A percentile compares a stretch with the other conserved stretches of the same genome.
Conservation (phyloP, 2,888 invertebrate genomes). For the Euclidia mi region DNA sequence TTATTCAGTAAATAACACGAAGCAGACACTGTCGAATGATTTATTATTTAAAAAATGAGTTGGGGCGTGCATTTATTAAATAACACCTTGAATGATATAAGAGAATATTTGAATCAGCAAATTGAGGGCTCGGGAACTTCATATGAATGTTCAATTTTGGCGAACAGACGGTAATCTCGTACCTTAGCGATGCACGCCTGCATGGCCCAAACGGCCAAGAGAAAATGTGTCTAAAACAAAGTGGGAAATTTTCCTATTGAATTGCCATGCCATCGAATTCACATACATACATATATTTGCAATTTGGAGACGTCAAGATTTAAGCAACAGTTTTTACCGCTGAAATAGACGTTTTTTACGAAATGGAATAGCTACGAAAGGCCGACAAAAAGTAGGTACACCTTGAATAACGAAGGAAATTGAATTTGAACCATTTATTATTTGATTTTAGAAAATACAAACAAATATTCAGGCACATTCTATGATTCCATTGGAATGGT, state of each 20-base stretch:
- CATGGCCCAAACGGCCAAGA: conserved; percentile 9
- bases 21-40: conserved; percentile 1
- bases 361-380: neutral
- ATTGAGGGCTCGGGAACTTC: conserved; percentile 24
- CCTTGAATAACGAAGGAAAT: conserved; percentile 3
- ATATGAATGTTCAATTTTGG: conserved; percentile 23
- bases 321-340: conserved; percentile 4
- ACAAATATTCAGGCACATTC: neutral
- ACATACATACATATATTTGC: conserved; percentile 4
- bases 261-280: conserved; percentile 3
- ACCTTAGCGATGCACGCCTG: neutral
- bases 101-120: conserved; percentile 15
- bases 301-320: conserved; percentile 3
- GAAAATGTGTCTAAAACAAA: conserved; percentile 5
- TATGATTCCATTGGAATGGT: neutral
- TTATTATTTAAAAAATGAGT: conserved; percentile 7
- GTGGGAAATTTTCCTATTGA: conserved; percentile 4
- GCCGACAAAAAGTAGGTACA: conserved; percentile 3
- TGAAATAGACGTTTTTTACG: conserved; percentile 1
- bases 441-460: conserved; percentile 1
- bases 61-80: conserved; percentile 4
- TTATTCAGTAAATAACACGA: conserved; percentile 3
- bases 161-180: conserved; percentile 10
- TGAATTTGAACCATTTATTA: conserved; percentile 1
- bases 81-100: conserved; percentile 7